Base-by-base conservation (phyloP, 1,140 invertebrate species). In the Saccostrea glomerata region DNA sequence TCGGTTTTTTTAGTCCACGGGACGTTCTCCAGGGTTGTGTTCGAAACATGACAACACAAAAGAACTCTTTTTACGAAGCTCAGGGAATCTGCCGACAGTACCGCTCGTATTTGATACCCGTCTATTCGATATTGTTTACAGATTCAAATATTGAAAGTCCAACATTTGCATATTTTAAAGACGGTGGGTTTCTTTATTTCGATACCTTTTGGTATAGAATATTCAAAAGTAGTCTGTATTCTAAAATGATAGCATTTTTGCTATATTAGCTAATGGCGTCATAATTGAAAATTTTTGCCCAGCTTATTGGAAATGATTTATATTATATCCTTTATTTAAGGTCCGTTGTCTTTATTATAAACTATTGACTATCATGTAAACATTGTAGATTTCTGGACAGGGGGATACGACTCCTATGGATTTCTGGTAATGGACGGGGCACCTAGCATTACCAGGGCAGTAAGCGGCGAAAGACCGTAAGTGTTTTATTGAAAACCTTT, bases 301-400 rank as follows among this genome's bases (percentile, higher is more conserved):
- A 36, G 30, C 30, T 36, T 36, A 36, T n/a, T 36, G 30, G 30
- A 36, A 36, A 36, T 36, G 30, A 36, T 36, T 36, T 36, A 36
- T 36, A 36, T 47, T 47, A 47, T 47, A 47, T 47, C 47, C 47
- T 36, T 36, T 36, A 36, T 36, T 36, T 36, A 36, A 36, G 30
- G 30, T 36, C 30, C 30, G 30, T 36, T 36, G 30, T 36, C 30
- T 36, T 36, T 36, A 36, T 36, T 36, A 36, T 36, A 36, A 36
- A 36, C 30, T 36, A 36, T 36, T 36, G 0, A 36, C 30, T 63
- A 63, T 17, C 6, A 15, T 17, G 13, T 60, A 20, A 17, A 63
- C 15, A 36, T 30, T 77, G 23, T 77, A 77, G 70, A 30, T 77
- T 25, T 77, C 25, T 77, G 70, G 70, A 77, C 70, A 7, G 70